phyloP scores from a whole-genome alignment of 2,888 invertebrate genomes.

The Flexamia atlantica region DNA sequence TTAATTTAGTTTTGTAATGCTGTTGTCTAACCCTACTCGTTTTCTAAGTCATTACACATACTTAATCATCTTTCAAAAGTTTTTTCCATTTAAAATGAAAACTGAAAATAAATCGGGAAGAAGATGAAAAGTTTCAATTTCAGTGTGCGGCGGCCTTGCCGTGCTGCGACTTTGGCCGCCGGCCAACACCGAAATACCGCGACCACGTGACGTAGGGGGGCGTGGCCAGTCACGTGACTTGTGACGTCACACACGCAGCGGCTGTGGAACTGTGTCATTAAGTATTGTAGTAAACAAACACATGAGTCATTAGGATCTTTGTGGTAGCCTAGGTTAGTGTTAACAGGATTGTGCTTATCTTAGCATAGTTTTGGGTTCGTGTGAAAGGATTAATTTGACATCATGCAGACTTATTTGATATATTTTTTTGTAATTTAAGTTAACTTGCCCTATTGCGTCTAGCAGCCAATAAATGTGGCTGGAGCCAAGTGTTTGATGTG shows the following conservation, averaged over 20 bases:
- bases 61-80: too few species aligned
- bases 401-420: too few species aligned
- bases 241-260: constrained; percentile 9
- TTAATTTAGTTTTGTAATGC: too few species aligned
- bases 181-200: constrained; percentile 33
- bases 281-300: constrained; percentile 34
- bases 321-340: constrained; percentile 28
- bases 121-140: background rate
- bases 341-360: background rate
- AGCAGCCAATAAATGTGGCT: too few species aligned
- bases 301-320: constrained; percentile 4
- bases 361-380: background rate
- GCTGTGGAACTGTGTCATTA: background rate
- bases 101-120: background rate
- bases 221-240: constrained; percentile 21
- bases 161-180: constrained; percentile 15
- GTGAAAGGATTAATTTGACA: too few species aligned
- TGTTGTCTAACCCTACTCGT: too few species aligned
- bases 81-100: background rate
- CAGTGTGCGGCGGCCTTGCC: constrained; percentile 30
- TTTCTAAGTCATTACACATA: too few species aligned
- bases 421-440: too few species aligned
- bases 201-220: constrained; percentile 27
- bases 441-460: too few species aligned
- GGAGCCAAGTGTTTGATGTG: too few species aligned